Conservation (phyloP, 2,888 invertebrate species). For the Drosophila buzzatii region DNA sequence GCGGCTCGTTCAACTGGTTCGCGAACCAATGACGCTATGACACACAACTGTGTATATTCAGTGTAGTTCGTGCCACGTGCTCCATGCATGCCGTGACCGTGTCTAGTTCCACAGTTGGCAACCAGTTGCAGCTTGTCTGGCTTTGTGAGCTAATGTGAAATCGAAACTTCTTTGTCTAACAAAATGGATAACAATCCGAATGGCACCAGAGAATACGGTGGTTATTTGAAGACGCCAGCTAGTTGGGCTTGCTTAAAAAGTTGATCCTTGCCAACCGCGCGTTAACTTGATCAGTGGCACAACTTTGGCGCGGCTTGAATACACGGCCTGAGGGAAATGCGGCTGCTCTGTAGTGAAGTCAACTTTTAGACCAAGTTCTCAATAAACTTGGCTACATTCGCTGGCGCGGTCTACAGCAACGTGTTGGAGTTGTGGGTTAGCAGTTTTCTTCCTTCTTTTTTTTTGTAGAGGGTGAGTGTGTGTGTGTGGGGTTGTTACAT, state of each 20-base stretch:
- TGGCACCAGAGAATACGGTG: background rate
- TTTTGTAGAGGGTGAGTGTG: background rate
- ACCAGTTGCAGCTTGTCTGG: background rate
- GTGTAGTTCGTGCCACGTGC: too few species aligned
- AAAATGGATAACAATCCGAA: background rate
- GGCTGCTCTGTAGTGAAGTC: conserved; percentile 28
- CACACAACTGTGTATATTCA: background rate
- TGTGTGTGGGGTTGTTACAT: background rate
- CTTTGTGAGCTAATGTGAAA: background rate
- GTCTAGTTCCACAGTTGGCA: background rate
- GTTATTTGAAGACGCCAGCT: conserved; percentile 14
- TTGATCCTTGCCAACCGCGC: conserved; percentile 40
- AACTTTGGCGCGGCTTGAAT: conserved; percentile 37
- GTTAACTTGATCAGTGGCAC: conserved; percentile 46
- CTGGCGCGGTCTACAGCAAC: conserved; percentile 24
- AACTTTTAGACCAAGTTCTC: conserved; percentile 51
- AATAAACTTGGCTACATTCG: conserved; percentile 49
- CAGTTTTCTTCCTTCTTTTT: background rate
- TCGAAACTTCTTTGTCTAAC: background rate
- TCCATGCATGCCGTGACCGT: too few species aligned
- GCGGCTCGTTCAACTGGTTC: background rate
- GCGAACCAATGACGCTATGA: background rate
- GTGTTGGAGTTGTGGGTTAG: background rate
- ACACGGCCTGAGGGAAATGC: conserved; percentile 11
- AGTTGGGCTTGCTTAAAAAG: conserved; percentile 14